These are phyloP conservation scores for Stenodema calcarata DNA, from an alignment of 2,888 invertebrate species.

Conservation along the genomic window DNA sequence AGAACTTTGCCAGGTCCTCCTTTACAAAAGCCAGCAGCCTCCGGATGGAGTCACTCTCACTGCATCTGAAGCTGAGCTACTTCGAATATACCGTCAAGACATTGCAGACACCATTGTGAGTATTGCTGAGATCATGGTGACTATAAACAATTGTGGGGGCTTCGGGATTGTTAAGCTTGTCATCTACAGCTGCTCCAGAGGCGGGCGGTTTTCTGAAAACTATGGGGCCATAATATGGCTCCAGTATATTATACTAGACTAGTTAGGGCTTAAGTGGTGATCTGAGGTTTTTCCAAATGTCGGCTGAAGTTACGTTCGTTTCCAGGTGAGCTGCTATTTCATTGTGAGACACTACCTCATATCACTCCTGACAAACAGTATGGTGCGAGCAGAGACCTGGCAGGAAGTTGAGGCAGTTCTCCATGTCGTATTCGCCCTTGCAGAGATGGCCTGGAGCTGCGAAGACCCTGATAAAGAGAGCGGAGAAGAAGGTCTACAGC, in stretches of 20 bases:
- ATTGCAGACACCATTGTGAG: slow-evolving; percentile 81
- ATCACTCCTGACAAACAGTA: slow-evolving; percentile 71
- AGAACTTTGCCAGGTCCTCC: slow-evolving; percentile 72
- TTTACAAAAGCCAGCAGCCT: slow-evolving; percentile 82
- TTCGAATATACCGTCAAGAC: slow-evolving; percentile 87
- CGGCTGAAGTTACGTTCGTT: no score
- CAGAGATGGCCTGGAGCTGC: slow-evolving; percentile 65
- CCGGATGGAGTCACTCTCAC: slow-evolving; percentile 69
- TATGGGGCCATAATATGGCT: no score
- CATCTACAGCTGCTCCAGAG: background rate
- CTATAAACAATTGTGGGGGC: background rate
- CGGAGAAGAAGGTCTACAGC: background rate
- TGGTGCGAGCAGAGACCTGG: slow-evolving; percentile 64
- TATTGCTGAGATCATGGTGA: slow-evolving; percentile 24
- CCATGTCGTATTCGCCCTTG: slow-evolving; percentile 70
- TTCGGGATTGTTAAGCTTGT: background rate
- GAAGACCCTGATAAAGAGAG: slow-evolving; percentile 44
- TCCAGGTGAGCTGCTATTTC: slow-evolving; percentile 83
- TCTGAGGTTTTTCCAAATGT: no score
- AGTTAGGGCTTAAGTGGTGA: no score
- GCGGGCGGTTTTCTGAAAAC: background rate
- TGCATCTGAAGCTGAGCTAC: slow-evolving; percentile 82
- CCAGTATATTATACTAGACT: no score
- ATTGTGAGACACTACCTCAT: slow-evolving; percentile 79
- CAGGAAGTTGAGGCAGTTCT: slow-evolving; percentile 71